Evolutionary conservation across 2,797 vertebrate genomes (phyloP).

Genomic region (Delichon dasypus): DNA sequence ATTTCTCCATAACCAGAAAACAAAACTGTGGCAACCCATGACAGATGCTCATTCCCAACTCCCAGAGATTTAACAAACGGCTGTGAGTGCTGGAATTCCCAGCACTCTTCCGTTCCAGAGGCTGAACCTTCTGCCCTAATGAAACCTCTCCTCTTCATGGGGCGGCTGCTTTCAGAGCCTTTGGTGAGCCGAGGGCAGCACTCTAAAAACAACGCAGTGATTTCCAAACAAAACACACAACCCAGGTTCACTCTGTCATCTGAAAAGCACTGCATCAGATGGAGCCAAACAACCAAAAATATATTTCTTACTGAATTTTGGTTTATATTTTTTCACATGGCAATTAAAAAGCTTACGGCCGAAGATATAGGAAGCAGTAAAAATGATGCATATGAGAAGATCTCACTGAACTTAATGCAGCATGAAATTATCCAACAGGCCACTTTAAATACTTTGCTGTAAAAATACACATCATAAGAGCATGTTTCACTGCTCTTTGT

Average conservation of each 20-base stretch:
- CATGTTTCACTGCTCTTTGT: conserved; percentile 35
- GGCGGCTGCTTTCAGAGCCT: not conserved
- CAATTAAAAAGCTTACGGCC: conserved; percentile 66
- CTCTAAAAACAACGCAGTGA: not conserved
- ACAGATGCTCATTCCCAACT: not conserved
- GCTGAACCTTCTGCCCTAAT: not conserved
- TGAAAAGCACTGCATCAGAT: not conserved
- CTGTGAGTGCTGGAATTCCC: accelerated
- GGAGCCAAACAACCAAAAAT: not conserved
- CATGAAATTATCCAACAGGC: conserved; percentile 69
- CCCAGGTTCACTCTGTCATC: not conserved
- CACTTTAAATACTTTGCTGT: conserved; percentile 53
- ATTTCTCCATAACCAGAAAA: no score
- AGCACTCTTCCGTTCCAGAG: not conserved
- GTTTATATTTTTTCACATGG: not conserved
- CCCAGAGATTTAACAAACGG: not conserved
- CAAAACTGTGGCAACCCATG: no score
- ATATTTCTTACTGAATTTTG: not conserved
- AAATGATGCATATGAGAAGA: conserved; percentile 59
- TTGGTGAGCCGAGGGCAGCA: not conserved
- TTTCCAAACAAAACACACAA: not conserved
- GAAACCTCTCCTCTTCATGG: accelerated
- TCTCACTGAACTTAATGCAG: conserved; percentile 62
- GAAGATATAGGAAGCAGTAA: conserved; percentile 66
- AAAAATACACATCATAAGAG: conserved; percentile 66